phyloP scores from a whole-genome alignment of 2,113 vertebrate species.

The Capra hircus region DNA sequence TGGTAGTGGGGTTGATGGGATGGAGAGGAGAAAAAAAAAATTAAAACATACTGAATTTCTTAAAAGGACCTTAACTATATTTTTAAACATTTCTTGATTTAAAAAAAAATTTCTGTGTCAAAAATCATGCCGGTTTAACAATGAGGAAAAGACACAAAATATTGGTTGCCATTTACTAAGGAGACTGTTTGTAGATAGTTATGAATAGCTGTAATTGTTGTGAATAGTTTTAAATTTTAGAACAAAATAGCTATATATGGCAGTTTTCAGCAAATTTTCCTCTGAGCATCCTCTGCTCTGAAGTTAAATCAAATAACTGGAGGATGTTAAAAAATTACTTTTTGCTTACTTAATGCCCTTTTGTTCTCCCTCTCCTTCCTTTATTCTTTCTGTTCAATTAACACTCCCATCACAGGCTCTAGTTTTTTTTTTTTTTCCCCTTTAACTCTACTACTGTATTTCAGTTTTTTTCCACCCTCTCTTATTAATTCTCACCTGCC shows the following conservation, averaged over 20 bases:
- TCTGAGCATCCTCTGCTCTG: constrained; percentile 58
- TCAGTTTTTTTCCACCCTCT: constrained; percentile 70
- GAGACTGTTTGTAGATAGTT: constrained; percentile 65
- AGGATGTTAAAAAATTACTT: constrained; percentile 64
- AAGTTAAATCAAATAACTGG: constrained; percentile 76
- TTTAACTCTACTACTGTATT: constrained; percentile 72
- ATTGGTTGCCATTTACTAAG: neutral
- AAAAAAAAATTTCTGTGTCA: neutral
- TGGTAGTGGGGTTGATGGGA: constrained; percentile 25
- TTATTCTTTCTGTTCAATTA: constrained; percentile 71
- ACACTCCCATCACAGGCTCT: constrained; percentile 69
- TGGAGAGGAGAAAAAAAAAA: neutral
- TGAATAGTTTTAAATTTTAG: constrained; percentile 70
- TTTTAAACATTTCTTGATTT: neutral
- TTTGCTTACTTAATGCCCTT: constrained; percentile 70
- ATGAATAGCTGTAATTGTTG: constrained; percentile 62
- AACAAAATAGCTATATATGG: constrained; percentile 63
- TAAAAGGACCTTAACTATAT: constrained; percentile 24
- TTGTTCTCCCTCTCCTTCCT: constrained; percentile 74
- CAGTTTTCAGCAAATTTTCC: constrained; percentile 63
- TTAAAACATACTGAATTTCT: neutral
- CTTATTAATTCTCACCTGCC: constrained; percentile 72
- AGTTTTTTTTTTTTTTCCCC: constrained; percentile 55
- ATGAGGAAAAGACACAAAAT: neutral
- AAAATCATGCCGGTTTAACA: constrained; percentile 40